phyloP scores from a whole-genome alignment of 2,888 invertebrate genomes.

The Epistrophella euchroma region DNA sequence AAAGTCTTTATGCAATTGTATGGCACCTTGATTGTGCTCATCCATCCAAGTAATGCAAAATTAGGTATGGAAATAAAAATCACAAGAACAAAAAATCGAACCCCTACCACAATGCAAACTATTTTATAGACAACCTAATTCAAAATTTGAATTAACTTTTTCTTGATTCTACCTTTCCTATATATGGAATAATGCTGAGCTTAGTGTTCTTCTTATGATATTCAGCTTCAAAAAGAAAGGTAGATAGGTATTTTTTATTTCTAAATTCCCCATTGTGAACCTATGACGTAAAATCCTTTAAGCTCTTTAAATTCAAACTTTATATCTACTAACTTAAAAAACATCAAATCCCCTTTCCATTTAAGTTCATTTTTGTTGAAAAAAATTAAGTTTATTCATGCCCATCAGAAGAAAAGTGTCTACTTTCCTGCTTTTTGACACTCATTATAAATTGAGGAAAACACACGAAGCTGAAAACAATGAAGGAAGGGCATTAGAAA shows the following conservation, averaged over 20 bases:
- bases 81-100: not conserved
- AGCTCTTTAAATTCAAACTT: not conserved
- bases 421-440: not conserved
- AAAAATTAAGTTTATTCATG: too few relatives aligned
- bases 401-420: not conserved
- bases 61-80: too few relatives aligned
- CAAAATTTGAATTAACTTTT: slow-evolving; percentile 1
- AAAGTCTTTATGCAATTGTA: too few relatives aligned
- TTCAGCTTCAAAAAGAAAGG: not conserved
- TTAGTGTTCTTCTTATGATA: not conserved
- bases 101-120: not conserved
- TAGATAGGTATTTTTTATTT: not conserved
- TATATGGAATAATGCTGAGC: not conserved
- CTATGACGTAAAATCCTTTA: not conserved
- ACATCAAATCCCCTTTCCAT: slow-evolving; percentile 5
- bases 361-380: not conserved
- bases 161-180: not conserved
- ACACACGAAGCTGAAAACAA: not conserved
- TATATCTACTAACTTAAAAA: not conserved
- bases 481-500: not conserved
- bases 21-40: too few relatives aligned
- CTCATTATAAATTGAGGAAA: not conserved
- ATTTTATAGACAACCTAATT: not conserved
- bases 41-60: too few relatives aligned
- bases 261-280: not conserved